phyloP scores from a whole-genome alignment of 2,113 vertebrate genomes.

The Channa maculata region DNA sequence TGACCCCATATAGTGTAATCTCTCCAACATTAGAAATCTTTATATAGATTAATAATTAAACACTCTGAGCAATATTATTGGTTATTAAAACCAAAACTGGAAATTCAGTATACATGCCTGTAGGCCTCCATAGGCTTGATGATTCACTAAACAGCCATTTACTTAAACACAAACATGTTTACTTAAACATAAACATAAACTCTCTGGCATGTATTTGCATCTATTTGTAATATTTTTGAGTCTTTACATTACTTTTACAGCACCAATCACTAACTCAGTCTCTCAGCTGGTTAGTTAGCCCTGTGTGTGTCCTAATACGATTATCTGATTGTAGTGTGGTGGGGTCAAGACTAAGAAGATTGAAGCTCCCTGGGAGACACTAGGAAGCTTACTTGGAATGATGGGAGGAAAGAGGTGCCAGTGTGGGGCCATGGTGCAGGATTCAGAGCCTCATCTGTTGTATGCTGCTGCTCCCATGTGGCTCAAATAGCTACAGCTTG shows the following conservation, averaged over 20 bases:
- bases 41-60: too few relatives aligned
- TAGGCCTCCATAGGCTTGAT: background rate
- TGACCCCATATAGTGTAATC: too few relatives aligned
- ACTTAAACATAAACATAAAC: conserved; percentile 1
- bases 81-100: background rate
- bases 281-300: conserved; percentile 11
- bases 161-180: background rate
- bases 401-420: conserved; percentile 27
- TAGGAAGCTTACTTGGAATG: conserved; percentile 29
- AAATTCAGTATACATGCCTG: background rate
- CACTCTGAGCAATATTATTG: too few relatives aligned
- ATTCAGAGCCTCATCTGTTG: conserved; percentile 20
- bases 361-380: conserved; percentile 15
- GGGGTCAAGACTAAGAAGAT: conserved; percentile 73
- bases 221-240: background rate
- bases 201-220: background rate
- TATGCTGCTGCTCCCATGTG: conserved; percentile 67
- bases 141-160: background rate
- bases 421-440: conserved; percentile 1
- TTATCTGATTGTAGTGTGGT: conserved; percentile 64
- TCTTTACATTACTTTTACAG: conserved; percentile 4
- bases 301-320: conserved; percentile 58
- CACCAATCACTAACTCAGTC: conserved; percentile 27
- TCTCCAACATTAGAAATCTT: too few relatives aligned
- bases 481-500: conserved; percentile 1